phyloP scores from a whole-genome alignment of 2,888 invertebrate species.

The Eristalis arbustorum region DNA sequence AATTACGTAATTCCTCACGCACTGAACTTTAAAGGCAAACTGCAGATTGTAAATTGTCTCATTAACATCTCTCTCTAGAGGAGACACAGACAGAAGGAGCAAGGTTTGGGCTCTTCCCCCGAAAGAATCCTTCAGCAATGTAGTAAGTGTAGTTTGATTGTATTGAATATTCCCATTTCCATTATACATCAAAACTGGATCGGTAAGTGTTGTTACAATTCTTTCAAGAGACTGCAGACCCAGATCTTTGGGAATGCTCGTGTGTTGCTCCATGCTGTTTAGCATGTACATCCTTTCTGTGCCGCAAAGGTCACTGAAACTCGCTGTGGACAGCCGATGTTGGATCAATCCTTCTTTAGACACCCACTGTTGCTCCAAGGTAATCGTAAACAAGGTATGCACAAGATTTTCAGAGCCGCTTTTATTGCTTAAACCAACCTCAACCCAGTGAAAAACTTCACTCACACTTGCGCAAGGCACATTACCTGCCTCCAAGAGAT shows the following conservation, averaged over 20 bases:
- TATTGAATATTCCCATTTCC: slow-evolving; percentile 79
- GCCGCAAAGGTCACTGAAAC: slow-evolving; percentile 86
- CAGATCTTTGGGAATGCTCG: slow-evolving; percentile 82
- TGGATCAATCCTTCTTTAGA: slow-evolving; percentile 85
- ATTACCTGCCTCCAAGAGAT: slow-evolving; percentile 82
- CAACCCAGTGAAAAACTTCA: slow-evolving; percentile 87
- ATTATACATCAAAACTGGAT: slow-evolving; percentile 78
- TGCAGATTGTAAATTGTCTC: slow-evolving; percentile 87
- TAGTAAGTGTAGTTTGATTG: slow-evolving; percentile 86
- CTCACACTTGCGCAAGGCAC: slow-evolving; percentile 83
- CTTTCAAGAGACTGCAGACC: slow-evolving; percentile 85
- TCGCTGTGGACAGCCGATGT: slow-evolving; percentile 87
- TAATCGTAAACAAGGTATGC: slow-evolving; percentile 87
- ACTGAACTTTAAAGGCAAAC: slow-evolving; percentile 85
- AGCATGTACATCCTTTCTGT: slow-evolving; percentile 81
- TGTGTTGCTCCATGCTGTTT: slow-evolving; percentile 80
- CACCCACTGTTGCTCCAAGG: slow-evolving; percentile 88
- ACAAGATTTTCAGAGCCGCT: slow-evolving; percentile 81
- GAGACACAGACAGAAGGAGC: slow-evolving; percentile 87
- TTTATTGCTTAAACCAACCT: slow-evolving; percentile 84
- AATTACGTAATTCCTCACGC: slow-evolving; percentile 86
- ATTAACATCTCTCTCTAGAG: slow-evolving; percentile 84
- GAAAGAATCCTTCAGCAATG: slow-evolving; percentile 87
- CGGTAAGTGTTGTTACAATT: slow-evolving; percentile 83
- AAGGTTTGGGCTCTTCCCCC: slow-evolving; percentile 88